These are phyloP conservation scores for Caenorhabditis zanzibari DNA, from an alignment of 2,888 invertebrate species.

Conservation along the genomic window DNA sequence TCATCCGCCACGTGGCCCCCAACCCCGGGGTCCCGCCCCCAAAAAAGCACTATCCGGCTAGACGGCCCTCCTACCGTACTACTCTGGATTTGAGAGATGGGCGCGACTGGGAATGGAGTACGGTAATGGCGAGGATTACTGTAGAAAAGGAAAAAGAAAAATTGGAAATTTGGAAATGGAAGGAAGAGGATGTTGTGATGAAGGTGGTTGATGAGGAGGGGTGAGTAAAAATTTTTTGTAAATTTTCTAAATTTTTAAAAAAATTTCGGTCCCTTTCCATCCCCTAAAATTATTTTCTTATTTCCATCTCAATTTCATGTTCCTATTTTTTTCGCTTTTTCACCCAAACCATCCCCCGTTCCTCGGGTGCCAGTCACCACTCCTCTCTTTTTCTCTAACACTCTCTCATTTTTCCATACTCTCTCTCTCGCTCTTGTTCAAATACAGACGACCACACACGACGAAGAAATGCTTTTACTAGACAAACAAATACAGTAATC, in stretches of 20 bases:
- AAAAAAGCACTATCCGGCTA: slow-evolving; percentile 62
- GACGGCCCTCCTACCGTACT: slow-evolving; percentile 64
- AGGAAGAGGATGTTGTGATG: slow-evolving; percentile 24
- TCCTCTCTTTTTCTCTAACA: slow-evolving; percentile 14
- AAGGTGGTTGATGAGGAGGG: slow-evolving; percentile 14
- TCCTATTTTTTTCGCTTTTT: slow-evolving; percentile 6
- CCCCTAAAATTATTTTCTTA: background rate
- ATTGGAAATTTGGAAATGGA: slow-evolving; percentile 2
- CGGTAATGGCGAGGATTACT: slow-evolving; percentile 44
- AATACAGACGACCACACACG: slow-evolving; percentile 54
- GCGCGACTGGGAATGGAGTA: slow-evolving; percentile 59
- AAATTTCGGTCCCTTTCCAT: background rate
- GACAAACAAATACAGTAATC: background rate
- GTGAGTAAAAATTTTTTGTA: slow-evolving; percentile 9
- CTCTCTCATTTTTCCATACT: slow-evolving; percentile 15
- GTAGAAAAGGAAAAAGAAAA: background rate
- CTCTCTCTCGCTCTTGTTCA: slow-evolving; percentile 17
- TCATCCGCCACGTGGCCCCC: slow-evolving; percentile 75
- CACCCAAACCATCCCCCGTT: background rate
- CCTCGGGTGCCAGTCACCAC: slow-evolving; percentile 24
- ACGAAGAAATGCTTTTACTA: slow-evolving; percentile 14
- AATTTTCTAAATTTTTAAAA: background rate
- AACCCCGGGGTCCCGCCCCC: slow-evolving; percentile 74
- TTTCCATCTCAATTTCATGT: background rate
- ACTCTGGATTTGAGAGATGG: slow-evolving; percentile 43